Evolutionary conservation across 2,888 invertebrate genomes (phyloP).

Genomic region (Andrena hattorfiana): DNA sequence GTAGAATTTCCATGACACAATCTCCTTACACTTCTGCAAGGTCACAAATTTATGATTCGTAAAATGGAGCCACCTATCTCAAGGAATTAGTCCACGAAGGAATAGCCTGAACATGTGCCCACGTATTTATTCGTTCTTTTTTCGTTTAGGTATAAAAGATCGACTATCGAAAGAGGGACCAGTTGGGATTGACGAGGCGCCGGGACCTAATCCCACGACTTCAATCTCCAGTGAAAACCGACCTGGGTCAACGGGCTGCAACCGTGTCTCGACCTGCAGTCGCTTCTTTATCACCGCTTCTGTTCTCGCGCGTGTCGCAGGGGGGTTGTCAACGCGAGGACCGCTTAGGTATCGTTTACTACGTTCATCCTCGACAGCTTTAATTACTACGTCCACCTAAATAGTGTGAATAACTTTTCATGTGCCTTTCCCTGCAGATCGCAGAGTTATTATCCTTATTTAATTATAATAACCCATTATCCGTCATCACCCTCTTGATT

Average conservation of each 20-base stretch:
- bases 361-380: constrained; percentile 3
- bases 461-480: too few relatives aligned
- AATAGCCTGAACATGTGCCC: neutral
- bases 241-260: constrained; percentile 75
- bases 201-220: constrained; percentile 63
- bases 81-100: neutral
- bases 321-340: neutral
- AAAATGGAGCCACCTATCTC: neutral
- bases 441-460: too few relatives aligned
- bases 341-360: constrained; percentile 36
- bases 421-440: too few relatives aligned
- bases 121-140: neutral
- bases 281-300: constrained; percentile 68
- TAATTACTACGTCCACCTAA: neutral
- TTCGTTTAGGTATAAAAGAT: constrained; percentile 17
- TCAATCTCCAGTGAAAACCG: constrained; percentile 67
- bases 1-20: neutral
- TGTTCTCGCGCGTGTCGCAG: constrained; percentile 37
- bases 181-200: constrained; percentile 47
- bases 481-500: too few relatives aligned
- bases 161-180: constrained; percentile 10
- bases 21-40: neutral
- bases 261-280: constrained; percentile 64
- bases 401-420: neutral
- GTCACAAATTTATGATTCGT: neutral